phyloP scores from a whole-genome alignment of 2,797 vertebrate species.

The Pachyuromys duprasi region DNA sequence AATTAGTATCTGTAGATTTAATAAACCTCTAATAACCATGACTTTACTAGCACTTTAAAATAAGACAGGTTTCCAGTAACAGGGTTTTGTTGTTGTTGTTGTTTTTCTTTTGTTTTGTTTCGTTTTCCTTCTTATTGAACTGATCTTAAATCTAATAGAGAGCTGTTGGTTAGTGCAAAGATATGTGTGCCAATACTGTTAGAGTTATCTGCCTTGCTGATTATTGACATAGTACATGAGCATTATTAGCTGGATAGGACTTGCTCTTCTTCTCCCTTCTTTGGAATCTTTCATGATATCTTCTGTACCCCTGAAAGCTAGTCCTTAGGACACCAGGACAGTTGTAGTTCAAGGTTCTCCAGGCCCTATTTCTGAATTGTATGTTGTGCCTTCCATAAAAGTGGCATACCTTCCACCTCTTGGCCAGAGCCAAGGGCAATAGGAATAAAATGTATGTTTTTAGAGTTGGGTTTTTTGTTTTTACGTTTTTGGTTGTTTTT shows the following conservation, averaged over 20 bases:
- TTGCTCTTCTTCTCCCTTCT: neutral
- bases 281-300: neutral
- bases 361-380: neutral
- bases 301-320: neutral
- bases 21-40: neutral
- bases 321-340: neutral
- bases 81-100: neutral
- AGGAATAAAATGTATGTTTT: neutral
- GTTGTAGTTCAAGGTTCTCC: neutral
- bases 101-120: too few species aligned
- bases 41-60: neutral
- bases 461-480: neutral
- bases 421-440: neutral
- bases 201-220: neutral
- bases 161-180: too few species aligned
- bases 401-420: neutral
- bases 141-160: too few species aligned
- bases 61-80: neutral
- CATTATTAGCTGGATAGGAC: neutral
- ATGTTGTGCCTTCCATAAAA: neutral
- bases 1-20: neutral
- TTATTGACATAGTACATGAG: neutral
- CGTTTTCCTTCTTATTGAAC: neutral
- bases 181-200: too few species aligned
- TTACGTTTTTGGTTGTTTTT: neutral